Evolutionary conservation across 2,113 vertebrate genomes (phyloP).

Genomic region (Malurus cyaneus): DNA sequence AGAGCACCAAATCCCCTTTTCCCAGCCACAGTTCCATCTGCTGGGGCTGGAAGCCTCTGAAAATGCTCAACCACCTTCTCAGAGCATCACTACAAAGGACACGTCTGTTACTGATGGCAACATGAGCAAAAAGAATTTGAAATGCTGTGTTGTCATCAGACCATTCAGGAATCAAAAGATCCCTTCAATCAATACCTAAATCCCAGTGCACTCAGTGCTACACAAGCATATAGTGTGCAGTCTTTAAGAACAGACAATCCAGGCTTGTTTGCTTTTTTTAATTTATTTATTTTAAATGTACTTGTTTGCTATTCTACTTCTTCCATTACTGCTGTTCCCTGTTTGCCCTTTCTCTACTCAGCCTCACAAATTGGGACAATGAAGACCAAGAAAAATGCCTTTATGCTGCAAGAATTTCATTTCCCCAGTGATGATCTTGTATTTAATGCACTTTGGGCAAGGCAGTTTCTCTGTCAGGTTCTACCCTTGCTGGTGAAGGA

Average conservation of each 20-base stretch:
- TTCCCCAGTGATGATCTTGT: background rate
- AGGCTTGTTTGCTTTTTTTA: background rate
- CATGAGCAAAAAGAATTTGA: background rate
- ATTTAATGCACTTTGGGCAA: background rate
- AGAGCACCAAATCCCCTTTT: background rate
- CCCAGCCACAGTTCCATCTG: rapidly evolving
- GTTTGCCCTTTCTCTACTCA: background rate
- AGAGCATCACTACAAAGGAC: background rate
- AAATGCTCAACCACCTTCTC: background rate
- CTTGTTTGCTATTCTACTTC: background rate
- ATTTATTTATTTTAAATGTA: background rate
- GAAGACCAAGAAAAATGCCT: background rate
- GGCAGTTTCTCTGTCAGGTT: background rate
- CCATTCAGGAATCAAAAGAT: background rate
- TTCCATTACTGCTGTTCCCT: background rate
- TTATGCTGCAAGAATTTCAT: background rate
- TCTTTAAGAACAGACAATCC: background rate
- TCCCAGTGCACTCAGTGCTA: background rate
- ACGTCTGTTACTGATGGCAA: background rate
- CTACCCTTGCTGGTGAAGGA: background rate
- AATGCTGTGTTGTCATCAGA: background rate
- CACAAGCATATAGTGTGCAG: background rate
- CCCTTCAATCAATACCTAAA: background rate
- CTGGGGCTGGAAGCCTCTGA: background rate
- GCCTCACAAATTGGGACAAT: background rate